phyloP scores from a whole-genome alignment of 2,888 invertebrate species.

The Hemistola chrysoprasaria region DNA sequence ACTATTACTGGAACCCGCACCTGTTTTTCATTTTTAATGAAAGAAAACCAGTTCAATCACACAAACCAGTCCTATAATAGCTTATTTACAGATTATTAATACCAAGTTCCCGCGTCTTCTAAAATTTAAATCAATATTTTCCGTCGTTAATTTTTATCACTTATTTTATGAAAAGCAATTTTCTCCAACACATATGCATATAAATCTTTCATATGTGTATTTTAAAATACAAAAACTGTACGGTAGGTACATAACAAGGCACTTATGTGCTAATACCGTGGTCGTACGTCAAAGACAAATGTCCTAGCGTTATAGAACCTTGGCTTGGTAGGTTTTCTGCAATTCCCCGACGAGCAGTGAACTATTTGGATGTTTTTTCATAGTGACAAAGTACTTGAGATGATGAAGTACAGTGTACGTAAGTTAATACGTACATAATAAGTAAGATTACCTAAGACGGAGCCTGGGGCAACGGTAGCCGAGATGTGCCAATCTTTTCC shows the following conservation, averaged over 20 bases:
- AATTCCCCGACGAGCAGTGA: too few species aligned
- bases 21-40: too few species aligned
- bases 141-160: neutral
- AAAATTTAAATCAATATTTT: neutral
- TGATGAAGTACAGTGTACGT: constrained; percentile 29
- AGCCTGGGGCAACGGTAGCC: constrained; percentile 66
- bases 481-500: constrained; percentile 78
- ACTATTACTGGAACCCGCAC: too few species aligned
- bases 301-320: too few species aligned
- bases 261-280: constrained; percentile 62
- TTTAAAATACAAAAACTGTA: constrained; percentile 32
- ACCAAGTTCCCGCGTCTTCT: too few species aligned
- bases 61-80: too few species aligned
- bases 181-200: too few species aligned
- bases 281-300: constrained; percentile 8
- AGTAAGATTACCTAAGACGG: constrained; percentile 71
- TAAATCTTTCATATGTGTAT: too few species aligned
- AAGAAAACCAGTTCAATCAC: too few species aligned
- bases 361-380: constrained; percentile 5
- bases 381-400: neutral
- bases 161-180: neutral
- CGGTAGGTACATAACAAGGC: constrained; percentile 37
- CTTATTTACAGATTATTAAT: too few species aligned
- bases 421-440: constrained; percentile 74
- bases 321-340: too few species aligned